Conservation (phyloP, 2,888 invertebrate species). For the Halictus ligatus region DNA sequence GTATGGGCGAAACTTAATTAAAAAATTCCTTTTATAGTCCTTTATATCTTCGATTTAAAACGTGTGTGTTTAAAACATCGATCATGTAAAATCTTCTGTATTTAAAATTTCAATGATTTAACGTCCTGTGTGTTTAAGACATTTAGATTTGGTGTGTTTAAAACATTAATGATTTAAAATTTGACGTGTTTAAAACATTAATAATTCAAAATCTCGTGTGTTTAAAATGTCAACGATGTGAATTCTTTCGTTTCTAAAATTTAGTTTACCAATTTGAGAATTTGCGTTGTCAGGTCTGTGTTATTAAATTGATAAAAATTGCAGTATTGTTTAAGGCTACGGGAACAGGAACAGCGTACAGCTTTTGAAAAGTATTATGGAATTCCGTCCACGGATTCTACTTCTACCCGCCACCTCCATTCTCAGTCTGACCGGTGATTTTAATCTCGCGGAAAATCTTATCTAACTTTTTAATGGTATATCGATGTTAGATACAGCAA, state of each 20-base stretch:
- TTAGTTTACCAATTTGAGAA: neutral
- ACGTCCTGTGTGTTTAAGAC: too few relatives aligned
- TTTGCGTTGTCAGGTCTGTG: neutral
- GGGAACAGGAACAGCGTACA: neutral
- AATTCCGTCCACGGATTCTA: neutral
- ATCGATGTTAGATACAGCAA: slow-evolving; percentile 48
- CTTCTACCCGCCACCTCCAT: neutral
- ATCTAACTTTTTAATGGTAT: slow-evolving; percentile 57
- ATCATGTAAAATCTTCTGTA: too few relatives aligned
- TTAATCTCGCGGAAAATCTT: slow-evolving; percentile 46
- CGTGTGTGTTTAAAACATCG: too few relatives aligned
- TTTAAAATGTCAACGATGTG: too few relatives aligned
- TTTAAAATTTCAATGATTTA: too few relatives aligned
- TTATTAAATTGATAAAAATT: neutral
- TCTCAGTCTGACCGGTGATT: slow-evolving; percentile 20
- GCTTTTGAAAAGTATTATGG: neutral
- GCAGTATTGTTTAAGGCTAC: neutral
- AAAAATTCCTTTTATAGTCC: neutral
- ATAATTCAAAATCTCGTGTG: too few relatives aligned
- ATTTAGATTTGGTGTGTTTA: too few relatives aligned
- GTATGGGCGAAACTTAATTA: neutral
- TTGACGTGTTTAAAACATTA: too few relatives aligned
- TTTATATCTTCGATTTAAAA: too few relatives aligned
- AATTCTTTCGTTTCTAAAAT: too few relatives aligned
- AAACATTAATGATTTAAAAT: too few relatives aligned